phyloP scores from a whole-genome alignment of 2,797 vertebrate species.

The Anableps anableps region DNA sequence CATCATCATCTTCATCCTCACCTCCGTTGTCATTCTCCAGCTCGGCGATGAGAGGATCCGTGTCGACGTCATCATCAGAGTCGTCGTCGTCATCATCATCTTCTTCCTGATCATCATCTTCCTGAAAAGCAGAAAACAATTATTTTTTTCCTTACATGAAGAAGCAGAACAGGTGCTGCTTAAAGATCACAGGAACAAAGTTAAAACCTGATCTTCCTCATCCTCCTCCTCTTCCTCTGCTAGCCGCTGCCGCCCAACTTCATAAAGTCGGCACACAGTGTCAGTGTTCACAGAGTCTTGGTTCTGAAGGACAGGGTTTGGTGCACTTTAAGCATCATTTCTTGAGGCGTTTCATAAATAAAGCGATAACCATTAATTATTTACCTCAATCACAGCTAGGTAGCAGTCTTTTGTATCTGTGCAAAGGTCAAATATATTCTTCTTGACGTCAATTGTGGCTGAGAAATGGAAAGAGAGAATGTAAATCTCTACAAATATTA shows the following conservation, averaged over 20 bases:
- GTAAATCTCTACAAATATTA: not conserved
- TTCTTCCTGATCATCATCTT: slow-evolving; percentile 93
- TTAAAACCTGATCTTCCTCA: slow-evolving; percentile 93
- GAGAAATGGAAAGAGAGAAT: slow-evolving; percentile 7
- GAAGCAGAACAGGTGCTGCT: not conserved
- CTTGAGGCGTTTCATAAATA: not conserved
- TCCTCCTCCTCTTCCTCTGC: slow-evolving; percentile 99
- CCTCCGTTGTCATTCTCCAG: slow-evolving; percentile 93
- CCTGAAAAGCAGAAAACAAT: slow-evolving; percentile 63
- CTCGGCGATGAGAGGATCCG: slow-evolving; percentile 92
- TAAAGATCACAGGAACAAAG: slow-evolving; percentile 7
- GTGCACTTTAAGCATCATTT: not conserved
- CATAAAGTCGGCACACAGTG: slow-evolving; percentile 96
- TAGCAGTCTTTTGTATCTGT: slow-evolving; percentile 99
- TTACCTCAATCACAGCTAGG: slow-evolving; percentile 97
- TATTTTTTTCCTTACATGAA: not conserved
- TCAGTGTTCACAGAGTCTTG: slow-evolving; percentile 98
- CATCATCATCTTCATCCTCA: slow-evolving; percentile 89
- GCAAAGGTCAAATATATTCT: slow-evolving; percentile 98
- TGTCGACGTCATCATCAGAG: slow-evolving; percentile 91
- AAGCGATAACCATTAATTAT: not conserved
- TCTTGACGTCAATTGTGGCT: slow-evolving; percentile 98
- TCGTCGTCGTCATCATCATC: slow-evolving; percentile 94
- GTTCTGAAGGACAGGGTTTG: slow-evolving; percentile 79
- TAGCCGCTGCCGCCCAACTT: slow-evolving; percentile 95